Evolutionary conservation across 2,113 vertebrate genomes (phyloP).

Genomic region (Acrocephalus arundinaceus): DNA sequence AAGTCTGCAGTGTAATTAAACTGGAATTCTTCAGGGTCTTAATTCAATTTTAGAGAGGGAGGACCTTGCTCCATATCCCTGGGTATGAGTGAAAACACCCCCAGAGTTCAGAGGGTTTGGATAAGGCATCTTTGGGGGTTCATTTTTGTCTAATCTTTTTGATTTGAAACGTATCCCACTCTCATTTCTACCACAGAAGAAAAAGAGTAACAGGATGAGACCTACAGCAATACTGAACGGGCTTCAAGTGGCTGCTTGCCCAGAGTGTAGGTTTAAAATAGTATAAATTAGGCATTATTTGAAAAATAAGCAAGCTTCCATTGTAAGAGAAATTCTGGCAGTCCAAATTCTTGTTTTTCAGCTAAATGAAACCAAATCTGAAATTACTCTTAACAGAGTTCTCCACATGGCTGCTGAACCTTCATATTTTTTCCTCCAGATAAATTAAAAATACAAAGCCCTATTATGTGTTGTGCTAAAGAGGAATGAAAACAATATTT

Average conservation of each 20-base stretch:
- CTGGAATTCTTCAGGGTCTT: neutral
- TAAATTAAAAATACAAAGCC: slow-evolving; percentile 34
- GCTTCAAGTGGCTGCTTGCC: neutral
- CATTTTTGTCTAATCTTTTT: neutral
- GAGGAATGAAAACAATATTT: slow-evolving; percentile 49
- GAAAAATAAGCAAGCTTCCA: neutral
- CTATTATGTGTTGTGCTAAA: neutral
- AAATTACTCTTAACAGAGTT: neutral
- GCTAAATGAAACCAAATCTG: neutral
- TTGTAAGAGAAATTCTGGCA: neutral
- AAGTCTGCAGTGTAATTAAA: neutral
- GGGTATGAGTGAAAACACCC: neutral
- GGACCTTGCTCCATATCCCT: neutral
- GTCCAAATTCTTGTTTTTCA: neutral
- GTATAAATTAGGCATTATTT: neutral
- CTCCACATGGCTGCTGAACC: neutral
- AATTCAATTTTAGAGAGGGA: neutral
- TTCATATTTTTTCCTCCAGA: neutral
- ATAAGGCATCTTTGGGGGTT: neutral
- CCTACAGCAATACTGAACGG: neutral
- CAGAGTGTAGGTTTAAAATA: neutral
- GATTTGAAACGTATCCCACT: neutral
- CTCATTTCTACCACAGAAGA: neutral
- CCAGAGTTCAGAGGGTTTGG: neutral
- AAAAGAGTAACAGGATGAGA: neutral